A percentile compares a stretch with the other conserved stretches of the same genome.
phyloP scores from a whole-genome alignment of 2,113 vertebrate species.

The Bambusicola thoracicus region DNA sequence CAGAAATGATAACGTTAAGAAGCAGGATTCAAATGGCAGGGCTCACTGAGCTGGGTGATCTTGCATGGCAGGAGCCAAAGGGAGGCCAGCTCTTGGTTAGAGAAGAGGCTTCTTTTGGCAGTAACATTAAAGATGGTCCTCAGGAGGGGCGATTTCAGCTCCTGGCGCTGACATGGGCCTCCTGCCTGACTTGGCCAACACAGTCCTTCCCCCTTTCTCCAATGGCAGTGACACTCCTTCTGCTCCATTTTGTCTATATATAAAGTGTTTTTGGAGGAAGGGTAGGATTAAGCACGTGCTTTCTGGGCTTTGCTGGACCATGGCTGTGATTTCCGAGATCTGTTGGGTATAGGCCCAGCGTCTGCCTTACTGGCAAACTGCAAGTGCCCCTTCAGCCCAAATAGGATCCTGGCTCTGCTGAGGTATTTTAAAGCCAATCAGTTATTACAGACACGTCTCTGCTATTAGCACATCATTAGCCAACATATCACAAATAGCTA shows the following conservation, averaged over 20 bases:
- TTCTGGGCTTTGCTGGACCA: background rate
- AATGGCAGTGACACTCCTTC: background rate
- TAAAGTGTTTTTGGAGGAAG: background rate
- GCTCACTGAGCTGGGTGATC: background rate
- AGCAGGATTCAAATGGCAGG: background rate
- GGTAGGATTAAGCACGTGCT: background rate
- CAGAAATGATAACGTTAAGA: background rate
- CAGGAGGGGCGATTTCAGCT: constrained; percentile 57
- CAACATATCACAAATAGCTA: background rate
- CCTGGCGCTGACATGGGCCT: background rate
- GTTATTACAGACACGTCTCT: background rate
- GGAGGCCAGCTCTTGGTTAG: background rate
- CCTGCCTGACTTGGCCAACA: constrained; percentile 49
- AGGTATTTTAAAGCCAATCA: background rate
- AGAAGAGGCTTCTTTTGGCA: background rate
- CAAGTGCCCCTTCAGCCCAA: background rate
- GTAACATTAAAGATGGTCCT: background rate
- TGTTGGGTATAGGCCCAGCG: background rate
- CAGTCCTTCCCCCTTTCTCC: background rate
- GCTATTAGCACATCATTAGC: constrained; percentile 22
- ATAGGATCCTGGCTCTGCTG: background rate
- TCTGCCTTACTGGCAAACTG: background rate
- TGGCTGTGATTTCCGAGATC: background rate
- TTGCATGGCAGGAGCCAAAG: background rate
- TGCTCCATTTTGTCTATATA: background rate